These are phyloP conservation scores for Cenopis cana DNA, from an alignment of 2,888 invertebrate species.

Conservation along the genomic window DNA sequence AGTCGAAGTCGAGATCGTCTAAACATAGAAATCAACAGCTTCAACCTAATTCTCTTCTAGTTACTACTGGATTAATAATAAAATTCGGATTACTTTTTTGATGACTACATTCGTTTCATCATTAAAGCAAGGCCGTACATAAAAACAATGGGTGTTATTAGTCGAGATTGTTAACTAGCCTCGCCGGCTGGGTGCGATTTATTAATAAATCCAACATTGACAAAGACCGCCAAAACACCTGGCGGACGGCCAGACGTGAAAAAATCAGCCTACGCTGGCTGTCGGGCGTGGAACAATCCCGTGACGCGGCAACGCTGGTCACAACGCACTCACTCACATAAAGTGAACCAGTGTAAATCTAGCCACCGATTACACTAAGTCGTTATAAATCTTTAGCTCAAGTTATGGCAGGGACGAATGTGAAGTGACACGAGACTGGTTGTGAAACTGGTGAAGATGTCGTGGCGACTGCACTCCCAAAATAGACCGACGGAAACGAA, in stretches of 20 bases:
- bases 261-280: slow-evolving; percentile 66
- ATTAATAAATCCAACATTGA: slow-evolving; percentile 85
- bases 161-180: slow-evolving; percentile 62
- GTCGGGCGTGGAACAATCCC: slow-evolving; percentile 35
- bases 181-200: slow-evolving; percentile 71
- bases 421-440: not conserved
- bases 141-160: slow-evolving; percentile 55
- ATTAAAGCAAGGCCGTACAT: slow-evolving; percentile 48
- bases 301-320: slow-evolving; percentile 24
- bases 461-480: slow-evolving; percentile 44
- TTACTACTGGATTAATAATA: slow-evolving; percentile 13
- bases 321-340: not conserved
- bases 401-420: not conserved
- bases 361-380: not conserved
- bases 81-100: slow-evolving; percentile 28
- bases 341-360: not conserved
- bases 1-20: slow-evolving; percentile 47
- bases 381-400: not conserved
- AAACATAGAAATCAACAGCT: slow-evolving; percentile 23
- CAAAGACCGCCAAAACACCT: slow-evolving; percentile 84
- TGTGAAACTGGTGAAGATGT: not conserved
- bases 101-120: slow-evolving; percentile 24
- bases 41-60: not conserved
- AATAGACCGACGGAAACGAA: slow-evolving; percentile 47
- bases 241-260: slow-evolving; percentile 72